Conservation (phyloP, 53 echinoderm and acorn worm genomes). For the Echinarachnius parma region DNA sequence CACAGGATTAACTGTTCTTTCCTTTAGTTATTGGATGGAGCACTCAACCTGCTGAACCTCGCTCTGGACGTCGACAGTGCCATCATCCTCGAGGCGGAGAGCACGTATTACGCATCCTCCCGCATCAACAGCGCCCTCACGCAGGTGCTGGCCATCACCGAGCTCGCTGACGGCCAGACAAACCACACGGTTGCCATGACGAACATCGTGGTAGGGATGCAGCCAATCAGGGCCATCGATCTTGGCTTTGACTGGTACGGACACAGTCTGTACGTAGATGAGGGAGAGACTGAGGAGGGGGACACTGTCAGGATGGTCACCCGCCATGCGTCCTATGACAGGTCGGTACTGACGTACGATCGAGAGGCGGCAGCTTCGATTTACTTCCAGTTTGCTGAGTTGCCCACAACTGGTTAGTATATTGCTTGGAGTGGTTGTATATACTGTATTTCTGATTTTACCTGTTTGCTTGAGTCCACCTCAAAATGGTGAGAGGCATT, state of each 20-base stretch:
- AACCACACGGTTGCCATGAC: background rate
- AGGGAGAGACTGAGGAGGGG: background rate
- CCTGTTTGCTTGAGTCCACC: too few species aligned
- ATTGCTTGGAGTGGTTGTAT: too few species aligned
- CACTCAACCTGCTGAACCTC: background rate
- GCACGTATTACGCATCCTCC: constrained; percentile 9
- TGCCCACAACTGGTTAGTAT: constrained; percentile 18
- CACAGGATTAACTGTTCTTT: too few species aligned
- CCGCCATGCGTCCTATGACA: background rate
- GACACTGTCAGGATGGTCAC: background rate
- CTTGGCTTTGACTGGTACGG: constrained; percentile 17
- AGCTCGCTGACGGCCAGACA: background rate
- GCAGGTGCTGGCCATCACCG: constrained; percentile 8
- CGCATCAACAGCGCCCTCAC: constrained; percentile 15
- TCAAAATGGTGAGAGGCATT: too few species aligned
- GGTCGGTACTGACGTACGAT: background rate
- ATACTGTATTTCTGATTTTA: too few species aligned
- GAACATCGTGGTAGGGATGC: constrained; percentile 14
- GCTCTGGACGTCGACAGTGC: constrained; percentile 9
- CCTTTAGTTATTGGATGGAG: background rate
- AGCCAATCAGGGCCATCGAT: background rate
- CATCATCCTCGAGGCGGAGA: constrained; percentile 14
- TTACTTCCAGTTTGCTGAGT: constrained; percentile 23
- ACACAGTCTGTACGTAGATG: background rate
- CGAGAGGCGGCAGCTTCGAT: background rate